Conservation (phyloP, 1,140 invertebrate species). For the Rhyacophila brunnea region DNA sequence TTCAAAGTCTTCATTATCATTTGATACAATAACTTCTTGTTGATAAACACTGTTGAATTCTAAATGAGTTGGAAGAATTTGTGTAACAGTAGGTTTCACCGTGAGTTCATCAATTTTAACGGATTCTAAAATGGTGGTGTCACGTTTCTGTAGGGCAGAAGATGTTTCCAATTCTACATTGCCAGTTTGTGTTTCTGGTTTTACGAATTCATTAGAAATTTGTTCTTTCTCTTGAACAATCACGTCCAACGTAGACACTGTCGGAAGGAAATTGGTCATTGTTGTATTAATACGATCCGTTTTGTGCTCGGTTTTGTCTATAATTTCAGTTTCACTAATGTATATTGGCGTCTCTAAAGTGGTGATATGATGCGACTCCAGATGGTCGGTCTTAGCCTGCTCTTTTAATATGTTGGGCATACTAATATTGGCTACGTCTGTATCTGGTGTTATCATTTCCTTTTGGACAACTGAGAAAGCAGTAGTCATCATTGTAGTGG, state of each 20-base stretch:
- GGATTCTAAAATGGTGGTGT: slow-evolving; percentile 21
- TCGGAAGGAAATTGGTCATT: slow-evolving; percentile 15
- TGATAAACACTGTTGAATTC: slow-evolving; percentile 20
- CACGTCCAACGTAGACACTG: slow-evolving; percentile 14
- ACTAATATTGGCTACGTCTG: slow-evolving; percentile 45
- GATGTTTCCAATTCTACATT: slow-evolving; percentile 17
- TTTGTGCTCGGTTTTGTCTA: not conserved
- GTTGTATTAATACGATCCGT: slow-evolving; percentile 7
- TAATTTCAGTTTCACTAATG: slow-evolving; percentile 10
- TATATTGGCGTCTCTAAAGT: slow-evolving; percentile 19
- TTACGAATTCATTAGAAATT: slow-evolving; percentile 1
- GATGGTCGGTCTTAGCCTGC: slow-evolving; percentile 37
- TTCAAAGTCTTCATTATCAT: slow-evolving; percentile 18
- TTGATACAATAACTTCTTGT: slow-evolving; percentile 19
- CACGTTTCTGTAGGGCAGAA: slow-evolving; percentile 11
- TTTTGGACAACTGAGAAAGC: slow-evolving; percentile 21
- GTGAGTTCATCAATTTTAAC: slow-evolving; percentile 1
- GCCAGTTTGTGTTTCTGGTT: slow-evolving; percentile 10
- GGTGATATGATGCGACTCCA: slow-evolving; percentile 36
- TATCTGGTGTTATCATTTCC: slow-evolving; percentile 43
- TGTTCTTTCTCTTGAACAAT: slow-evolving; percentile 22
- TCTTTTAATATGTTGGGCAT: slow-evolving; percentile 44
- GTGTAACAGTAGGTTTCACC: not conserved
- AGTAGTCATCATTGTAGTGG: slow-evolving; percentile 14
- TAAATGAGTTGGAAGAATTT: slow-evolving; percentile 16